A percentile compares a stretch with the other conserved stretches of the same genome.
Evolutionary conservation across 2,113 vertebrate genomes (phyloP).

Genomic region (Xenus cinereus): DNA sequence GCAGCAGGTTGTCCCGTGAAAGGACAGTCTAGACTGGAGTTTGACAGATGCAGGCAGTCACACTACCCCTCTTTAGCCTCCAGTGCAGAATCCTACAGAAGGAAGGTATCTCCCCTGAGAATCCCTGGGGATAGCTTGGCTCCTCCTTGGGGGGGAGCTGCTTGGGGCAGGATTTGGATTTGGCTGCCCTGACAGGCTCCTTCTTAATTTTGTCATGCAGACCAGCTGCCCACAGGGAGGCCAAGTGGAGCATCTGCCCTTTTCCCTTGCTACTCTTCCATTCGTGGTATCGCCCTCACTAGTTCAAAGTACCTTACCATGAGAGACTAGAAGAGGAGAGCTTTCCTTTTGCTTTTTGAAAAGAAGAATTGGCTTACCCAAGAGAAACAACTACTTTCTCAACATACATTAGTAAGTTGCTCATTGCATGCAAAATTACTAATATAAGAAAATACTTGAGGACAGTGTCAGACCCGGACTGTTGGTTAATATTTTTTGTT

Average conservation of each 20-base stretch:
- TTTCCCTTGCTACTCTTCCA: neutral
- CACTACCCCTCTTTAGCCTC: neutral
- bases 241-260: neutral
- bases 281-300: neutral
- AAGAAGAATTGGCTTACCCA: neutral
- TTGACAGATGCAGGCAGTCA: neutral
- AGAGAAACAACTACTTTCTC: neutral
- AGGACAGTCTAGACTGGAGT: neutral
- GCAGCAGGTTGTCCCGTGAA: neutral
- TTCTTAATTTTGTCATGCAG: neutral
- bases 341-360: neutral
- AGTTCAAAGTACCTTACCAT: neutral
- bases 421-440: neutral
- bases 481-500: neutral
- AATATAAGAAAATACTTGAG: neutral
- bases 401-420: neutral
- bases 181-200: neutral
- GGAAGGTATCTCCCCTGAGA: neutral
- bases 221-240: neutral
- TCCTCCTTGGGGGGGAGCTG: neutral
- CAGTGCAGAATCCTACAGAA: neutral
- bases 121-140: neutral
- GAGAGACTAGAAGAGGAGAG: neutral
- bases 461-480: neutral
- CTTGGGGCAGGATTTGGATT: neutral